A percentile compares a stretch with the other conserved stretches of the same genome.
These are phyloP conservation scores for Peromyscus californicus DNA, from an alignment of 2,113 vertebrate species.

Conservation along the genomic window DNA sequence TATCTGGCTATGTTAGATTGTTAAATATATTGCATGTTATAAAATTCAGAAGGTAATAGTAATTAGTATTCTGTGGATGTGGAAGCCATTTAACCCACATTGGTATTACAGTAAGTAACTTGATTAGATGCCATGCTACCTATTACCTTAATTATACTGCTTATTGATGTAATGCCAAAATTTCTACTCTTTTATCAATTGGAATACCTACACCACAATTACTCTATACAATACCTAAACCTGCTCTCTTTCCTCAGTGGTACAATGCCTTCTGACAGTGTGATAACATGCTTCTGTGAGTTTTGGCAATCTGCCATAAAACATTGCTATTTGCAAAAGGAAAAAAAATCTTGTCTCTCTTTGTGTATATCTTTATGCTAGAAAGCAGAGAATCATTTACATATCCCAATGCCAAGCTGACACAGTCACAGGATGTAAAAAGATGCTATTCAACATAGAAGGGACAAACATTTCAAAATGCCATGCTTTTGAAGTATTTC, in stretches of 20 bases:
- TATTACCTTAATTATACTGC: conserved; percentile 78
- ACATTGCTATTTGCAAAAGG: conserved; percentile 63
- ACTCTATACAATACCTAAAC: conserved; percentile 69
- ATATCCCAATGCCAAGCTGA: conserved; percentile 44
- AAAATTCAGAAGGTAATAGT: conserved; percentile 64
- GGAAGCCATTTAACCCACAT: conserved; percentile 63
- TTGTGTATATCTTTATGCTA: conserved; percentile 52
- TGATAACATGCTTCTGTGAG: conserved; percentile 68
- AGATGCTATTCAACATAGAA: background rate
- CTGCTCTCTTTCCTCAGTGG: conserved; percentile 56
- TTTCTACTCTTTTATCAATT: conserved; percentile 76
- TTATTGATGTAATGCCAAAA: conserved; percentile 78
- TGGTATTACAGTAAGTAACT: conserved; percentile 72
- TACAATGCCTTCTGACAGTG: conserved; percentile 67
- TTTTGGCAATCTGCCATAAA: conserved; percentile 74
- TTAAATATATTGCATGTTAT: conserved; percentile 46
- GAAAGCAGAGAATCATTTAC: conserved; percentile 66
- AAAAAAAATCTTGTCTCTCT: conserved; percentile 51
- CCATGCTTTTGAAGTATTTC: background rate
- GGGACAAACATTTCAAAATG: conserved; percentile 39
- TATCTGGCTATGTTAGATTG: conserved; percentile 57
- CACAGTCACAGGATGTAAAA: background rate
- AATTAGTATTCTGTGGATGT: conserved; percentile 70
- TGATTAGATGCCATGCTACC: conserved; percentile 67
- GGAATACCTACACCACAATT: conserved; percentile 77